phyloP scores from a whole-genome alignment of 2,888 invertebrate species.

The Phengaris alcon region DNA sequence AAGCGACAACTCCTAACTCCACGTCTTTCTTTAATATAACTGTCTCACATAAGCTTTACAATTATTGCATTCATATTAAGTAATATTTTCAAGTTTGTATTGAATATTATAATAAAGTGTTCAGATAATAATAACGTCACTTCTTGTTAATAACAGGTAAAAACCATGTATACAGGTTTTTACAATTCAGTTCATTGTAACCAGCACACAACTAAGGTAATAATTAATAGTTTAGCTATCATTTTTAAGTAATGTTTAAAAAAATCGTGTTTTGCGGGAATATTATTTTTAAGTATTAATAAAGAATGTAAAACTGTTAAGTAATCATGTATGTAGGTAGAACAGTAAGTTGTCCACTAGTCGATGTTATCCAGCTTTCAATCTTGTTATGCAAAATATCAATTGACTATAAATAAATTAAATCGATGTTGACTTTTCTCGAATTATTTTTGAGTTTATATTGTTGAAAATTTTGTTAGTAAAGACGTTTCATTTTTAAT shows the following conservation, averaged over 20 bases:
- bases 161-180: conserved; percentile 49
- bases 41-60: conserved; percentile 61
- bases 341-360: conserved; percentile 74
- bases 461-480: conserved; percentile 68
- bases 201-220: conserved; percentile 71
- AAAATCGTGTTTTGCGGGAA: conserved; percentile 74
- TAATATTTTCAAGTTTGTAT: conserved; percentile 58
- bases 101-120: conserved; percentile 71
- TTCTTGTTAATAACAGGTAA: conserved; percentile 56
- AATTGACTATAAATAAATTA: conserved; percentile 55
- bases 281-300: conserved; percentile 73
- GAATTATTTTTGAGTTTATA: conserved; percentile 65
- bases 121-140: conserved; percentile 67
- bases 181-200: conserved; percentile 57
- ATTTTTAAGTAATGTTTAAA: conserved; percentile 71
- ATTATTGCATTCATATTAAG: conserved; percentile 61
- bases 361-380: conserved; percentile 71
- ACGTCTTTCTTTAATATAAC: conserved; percentile 56
- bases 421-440: conserved; percentile 65
- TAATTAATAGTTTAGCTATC: conserved; percentile 69
- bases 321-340: conserved; percentile 75
- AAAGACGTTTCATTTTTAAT: conserved; percentile 54
- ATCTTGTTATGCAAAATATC: conserved; percentile 70
- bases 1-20: conserved; percentile 58
- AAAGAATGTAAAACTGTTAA: conserved; percentile 73